Conservation (phyloP, 2,797 vertebrate species). For the Neosilurus hyrtlii region DNA sequence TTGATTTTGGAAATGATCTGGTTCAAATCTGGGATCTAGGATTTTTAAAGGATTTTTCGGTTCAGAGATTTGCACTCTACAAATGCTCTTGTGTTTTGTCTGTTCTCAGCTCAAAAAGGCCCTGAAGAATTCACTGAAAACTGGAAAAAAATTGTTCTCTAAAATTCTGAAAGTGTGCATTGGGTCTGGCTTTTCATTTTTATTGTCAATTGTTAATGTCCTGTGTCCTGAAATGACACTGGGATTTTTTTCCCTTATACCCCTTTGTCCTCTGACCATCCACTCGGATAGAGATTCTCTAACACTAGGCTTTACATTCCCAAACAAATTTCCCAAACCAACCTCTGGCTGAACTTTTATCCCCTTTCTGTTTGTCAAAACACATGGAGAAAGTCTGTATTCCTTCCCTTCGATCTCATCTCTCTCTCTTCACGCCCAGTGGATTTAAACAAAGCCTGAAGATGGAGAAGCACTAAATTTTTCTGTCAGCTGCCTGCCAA, state of each 20-base stretch:
- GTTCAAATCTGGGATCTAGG: no score
- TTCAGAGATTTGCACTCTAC: no score
- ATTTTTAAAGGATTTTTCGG: no score
- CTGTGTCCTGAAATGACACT: not conserved
- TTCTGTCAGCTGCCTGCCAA: slow-evolving; percentile 30
- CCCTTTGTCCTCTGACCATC: not conserved
- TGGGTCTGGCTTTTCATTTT: not conserved
- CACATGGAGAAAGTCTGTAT: slow-evolving; percentile 16
- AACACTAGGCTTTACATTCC: not conserved
- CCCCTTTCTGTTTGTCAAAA: slow-evolving; percentile 4
- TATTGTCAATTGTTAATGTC: not conserved
- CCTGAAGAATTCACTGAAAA: not conserved
- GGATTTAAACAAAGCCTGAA: slow-evolving; percentile 33
- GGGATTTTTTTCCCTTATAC: not conserved
- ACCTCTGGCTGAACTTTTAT: slow-evolving; percentile 9
- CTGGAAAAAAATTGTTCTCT: no score
- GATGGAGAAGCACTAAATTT: slow-evolving; percentile 7
- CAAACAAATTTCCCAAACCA: not conserved
- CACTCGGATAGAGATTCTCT: not conserved
- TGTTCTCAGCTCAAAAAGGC: not conserved
- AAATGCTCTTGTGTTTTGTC: not conserved
- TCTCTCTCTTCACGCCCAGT: slow-evolving; percentile 8
- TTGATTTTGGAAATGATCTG: no score
- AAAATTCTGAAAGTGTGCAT: not conserved
- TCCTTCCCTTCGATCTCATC: slow-evolving; percentile 2